A percentile compares a stretch with the other conserved stretches of the same genome.
Conservation (phyloP, 1,140 invertebrate genomes). For the Camponotus vicinus region DNA sequence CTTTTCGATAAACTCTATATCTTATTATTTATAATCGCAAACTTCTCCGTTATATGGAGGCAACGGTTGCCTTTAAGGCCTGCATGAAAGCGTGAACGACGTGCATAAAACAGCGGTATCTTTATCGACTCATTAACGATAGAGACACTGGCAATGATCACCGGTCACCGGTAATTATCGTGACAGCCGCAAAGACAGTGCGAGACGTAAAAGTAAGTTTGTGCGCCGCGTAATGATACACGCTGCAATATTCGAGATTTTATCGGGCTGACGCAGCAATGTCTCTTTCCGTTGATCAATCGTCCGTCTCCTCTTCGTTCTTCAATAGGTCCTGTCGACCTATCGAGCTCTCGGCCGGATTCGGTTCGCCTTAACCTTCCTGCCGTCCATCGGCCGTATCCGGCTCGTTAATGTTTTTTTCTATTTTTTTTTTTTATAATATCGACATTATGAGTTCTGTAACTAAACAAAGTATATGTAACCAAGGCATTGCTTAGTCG, state of each 20-base stretch:
- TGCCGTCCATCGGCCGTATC: constrained; percentile 65
- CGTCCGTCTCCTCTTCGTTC: constrained; percentile 46
- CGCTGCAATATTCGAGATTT: constrained; percentile 63
- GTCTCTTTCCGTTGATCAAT: constrained; percentile 69
- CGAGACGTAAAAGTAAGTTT: constrained; percentile 52
- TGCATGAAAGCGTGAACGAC: constrained; percentile 31
- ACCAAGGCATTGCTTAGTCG: constrained; percentile 33
- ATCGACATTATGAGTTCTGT: constrained; percentile 56
- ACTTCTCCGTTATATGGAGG: not conserved
- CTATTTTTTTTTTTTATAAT: constrained; percentile 20
- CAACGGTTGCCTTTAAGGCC: constrained; percentile 5
- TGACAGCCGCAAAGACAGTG: constrained; percentile 59
- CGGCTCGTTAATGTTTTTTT: constrained; percentile 71
- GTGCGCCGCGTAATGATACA: constrained; percentile 60
- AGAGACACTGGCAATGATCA: constrained; percentile 59
- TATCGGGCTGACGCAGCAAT: constrained; percentile 66
- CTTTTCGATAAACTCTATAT: not conserved
- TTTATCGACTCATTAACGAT: constrained; percentile 64
- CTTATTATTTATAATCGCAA: not conserved
- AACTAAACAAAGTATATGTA: constrained; percentile 54
- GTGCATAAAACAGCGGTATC: constrained; percentile 30
- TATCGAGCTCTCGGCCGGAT: constrained; percentile 67
- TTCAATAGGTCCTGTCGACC: constrained; percentile 64
- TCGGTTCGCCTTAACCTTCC: constrained; percentile 72
- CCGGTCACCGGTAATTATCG: constrained; percentile 64